Evolutionary conservation across 2,113 vertebrate genomes (phyloP).

Genomic region (Tautogolabrus adspersus): DNA sequence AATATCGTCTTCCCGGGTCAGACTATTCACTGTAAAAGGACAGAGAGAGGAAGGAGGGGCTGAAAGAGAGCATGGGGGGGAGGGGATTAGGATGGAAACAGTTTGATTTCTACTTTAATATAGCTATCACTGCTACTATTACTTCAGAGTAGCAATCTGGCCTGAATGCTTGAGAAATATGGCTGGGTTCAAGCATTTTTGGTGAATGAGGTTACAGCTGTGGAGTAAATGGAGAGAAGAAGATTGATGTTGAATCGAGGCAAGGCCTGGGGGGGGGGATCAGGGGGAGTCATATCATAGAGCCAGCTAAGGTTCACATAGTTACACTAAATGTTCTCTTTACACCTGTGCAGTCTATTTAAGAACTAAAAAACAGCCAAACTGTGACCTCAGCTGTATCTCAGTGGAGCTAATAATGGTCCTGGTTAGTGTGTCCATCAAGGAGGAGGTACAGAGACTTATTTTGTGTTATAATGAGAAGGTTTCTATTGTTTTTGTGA

Average conservation of each 20-base stretch:
- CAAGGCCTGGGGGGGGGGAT: too few species aligned
- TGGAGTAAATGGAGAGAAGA: not conserved
- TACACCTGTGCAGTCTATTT: not conserved
- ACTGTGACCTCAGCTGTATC: not conserved
- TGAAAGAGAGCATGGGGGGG: slow-evolving; percentile 8
- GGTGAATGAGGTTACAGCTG: not conserved
- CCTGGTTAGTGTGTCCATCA: too few species aligned
- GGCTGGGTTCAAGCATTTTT: slow-evolving; percentile 1
- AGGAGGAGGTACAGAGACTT: too few species aligned
- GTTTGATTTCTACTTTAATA: not conserved
- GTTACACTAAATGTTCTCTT: not conserved
- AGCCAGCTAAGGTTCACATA: not conserved
- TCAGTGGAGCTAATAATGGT: too few species aligned
- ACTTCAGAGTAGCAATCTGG: slow-evolving; percentile 17
- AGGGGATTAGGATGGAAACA: not conserved
- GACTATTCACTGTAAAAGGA: slow-evolving; percentile 28
- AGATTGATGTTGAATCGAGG: too few species aligned
- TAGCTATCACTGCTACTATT: not conserved
- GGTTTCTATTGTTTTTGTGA: too few species aligned
- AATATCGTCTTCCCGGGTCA: slow-evolving; percentile 44
- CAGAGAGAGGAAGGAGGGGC: slow-evolving; percentile 12
- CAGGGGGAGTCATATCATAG: too few species aligned
- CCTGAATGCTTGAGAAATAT: slow-evolving; percentile 2
- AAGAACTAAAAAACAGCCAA: not conserved
- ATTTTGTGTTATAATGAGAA: too few species aligned